phyloP scores from a whole-genome alignment of 2,888 invertebrate species.

The Zygothrica quintamaculata region DNA sequence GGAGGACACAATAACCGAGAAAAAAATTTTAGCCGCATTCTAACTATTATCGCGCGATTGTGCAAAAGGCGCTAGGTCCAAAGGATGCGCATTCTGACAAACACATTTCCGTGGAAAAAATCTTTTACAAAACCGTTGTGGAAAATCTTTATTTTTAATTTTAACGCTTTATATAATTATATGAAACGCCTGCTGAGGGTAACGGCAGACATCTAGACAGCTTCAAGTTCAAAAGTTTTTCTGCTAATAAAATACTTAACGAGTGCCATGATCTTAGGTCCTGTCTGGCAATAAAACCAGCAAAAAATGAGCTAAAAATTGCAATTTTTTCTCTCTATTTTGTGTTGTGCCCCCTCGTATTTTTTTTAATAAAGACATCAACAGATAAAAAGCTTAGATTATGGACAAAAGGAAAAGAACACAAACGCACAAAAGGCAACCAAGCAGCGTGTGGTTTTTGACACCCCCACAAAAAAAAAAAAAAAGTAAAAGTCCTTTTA shows the following conservation, averaged over 20 bases:
- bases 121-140: constrained; percentile 46
- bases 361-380: constrained; percentile 81
- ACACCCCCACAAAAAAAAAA: constrained; percentile 32
- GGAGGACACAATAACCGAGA: constrained; percentile 1
- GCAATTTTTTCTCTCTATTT: constrained; percentile 50
- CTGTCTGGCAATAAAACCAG: constrained; percentile 65
- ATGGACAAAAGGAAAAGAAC: constrained; percentile 63
- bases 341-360: constrained; percentile 1
- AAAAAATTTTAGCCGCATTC: constrained; percentile 46
- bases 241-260: constrained; percentile 66
- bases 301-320: constrained; percentile 78
- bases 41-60: constrained; percentile 43
- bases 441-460: constrained; percentile 56
- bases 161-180: constrained; percentile 82
- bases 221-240: constrained; percentile 63
- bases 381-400: constrained; percentile 82
- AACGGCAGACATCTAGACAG: constrained; percentile 56
- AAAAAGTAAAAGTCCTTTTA: constrained; percentile 26
- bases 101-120: constrained; percentile 61
- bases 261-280: constrained; percentile 25
- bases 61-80: constrained; percentile 18
- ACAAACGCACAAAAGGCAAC: constrained; percentile 40
- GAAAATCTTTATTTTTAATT: constrained; percentile 79
- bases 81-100: constrained; percentile 53
- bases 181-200: constrained; percentile 65